Evolutionary conservation across 2,888 invertebrate genomes (phyloP).

Genomic region (Chymomyza fuscimana): DNA sequence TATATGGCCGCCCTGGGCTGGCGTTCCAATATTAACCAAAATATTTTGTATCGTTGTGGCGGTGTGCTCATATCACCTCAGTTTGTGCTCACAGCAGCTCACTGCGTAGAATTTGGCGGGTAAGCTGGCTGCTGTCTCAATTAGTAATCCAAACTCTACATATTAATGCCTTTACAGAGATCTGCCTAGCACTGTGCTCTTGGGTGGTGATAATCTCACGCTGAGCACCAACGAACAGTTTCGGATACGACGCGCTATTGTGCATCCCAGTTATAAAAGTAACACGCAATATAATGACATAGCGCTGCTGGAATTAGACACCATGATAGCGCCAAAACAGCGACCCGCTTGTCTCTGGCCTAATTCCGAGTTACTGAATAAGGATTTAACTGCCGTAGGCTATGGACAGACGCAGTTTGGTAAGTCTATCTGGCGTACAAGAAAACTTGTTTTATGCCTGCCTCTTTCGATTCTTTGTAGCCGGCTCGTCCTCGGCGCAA

Average conservation of each 20-base stretch:
- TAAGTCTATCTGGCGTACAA: background rate
- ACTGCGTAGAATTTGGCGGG: conserved; percentile 52
- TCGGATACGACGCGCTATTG: conserved; percentile 37
- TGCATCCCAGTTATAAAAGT: conserved; percentile 38
- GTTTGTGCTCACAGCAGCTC: conserved; percentile 56
- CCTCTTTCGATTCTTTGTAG: background rate
- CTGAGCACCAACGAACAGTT: conserved; percentile 18
- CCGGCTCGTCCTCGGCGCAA: conserved; percentile 50
- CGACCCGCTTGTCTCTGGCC: conserved; percentile 13
- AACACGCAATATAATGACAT: conserved; percentile 46
- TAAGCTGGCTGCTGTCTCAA: conserved; percentile 17
- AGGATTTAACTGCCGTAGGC: conserved; percentile 44
- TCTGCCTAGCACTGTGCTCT: conserved; percentile 32
- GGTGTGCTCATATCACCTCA: conserved; percentile 44
- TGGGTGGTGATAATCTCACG: conserved; percentile 46
- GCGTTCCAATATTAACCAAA: conserved; percentile 32
- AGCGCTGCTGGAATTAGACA: conserved; percentile 48
- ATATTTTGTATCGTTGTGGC: conserved; percentile 45
- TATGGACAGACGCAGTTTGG: conserved; percentile 50
- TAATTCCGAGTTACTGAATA: conserved; percentile 30
- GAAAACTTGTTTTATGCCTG: too few relatives aligned
- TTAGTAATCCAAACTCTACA: background rate
- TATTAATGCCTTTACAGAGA: conserved; percentile 24
- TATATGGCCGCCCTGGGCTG: conserved; percentile 57
- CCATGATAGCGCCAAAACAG: conserved; percentile 21